These are phyloP conservation scores for Paguma larvata DNA, from an alignment of 2,797 vertebrate genomes.

Conservation along the genomic window DNA sequence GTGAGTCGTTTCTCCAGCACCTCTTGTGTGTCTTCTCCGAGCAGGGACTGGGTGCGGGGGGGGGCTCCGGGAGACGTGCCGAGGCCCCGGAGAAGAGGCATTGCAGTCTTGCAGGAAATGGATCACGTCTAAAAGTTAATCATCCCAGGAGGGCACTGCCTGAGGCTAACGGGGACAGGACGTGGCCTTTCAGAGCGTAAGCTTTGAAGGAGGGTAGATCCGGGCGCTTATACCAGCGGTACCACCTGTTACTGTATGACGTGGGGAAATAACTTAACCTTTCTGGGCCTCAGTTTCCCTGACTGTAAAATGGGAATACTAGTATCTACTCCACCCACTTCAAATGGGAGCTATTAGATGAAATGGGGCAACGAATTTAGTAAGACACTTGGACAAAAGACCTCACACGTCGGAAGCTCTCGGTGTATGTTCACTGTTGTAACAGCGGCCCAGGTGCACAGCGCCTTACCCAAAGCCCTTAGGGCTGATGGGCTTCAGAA, in stretches of 20 bases:
- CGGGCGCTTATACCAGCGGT: background rate
- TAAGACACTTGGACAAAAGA: background rate
- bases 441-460: background rate
- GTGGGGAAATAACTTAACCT: background rate
- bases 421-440: background rate
- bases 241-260: background rate
- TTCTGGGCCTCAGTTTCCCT: background rate
- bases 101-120: background rate
- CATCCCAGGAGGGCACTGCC: background rate
- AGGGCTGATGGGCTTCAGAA: background rate
- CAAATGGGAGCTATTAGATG: background rate
- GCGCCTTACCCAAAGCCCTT: background rate
- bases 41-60: accelerated
- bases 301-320: background rate
- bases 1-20: conserved; percentile 76
- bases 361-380: background rate
- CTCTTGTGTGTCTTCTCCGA: background rate
- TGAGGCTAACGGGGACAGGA: background rate
- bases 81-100: background rate
- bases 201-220: background rate
- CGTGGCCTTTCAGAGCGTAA: background rate
- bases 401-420: background rate
- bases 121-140: background rate
- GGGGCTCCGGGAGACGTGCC: background rate
- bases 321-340: background rate